Evolutionary conservation across 2,797 vertebrate species (phyloP).

Genomic region (Helicolenus hilgendorfi): DNA sequence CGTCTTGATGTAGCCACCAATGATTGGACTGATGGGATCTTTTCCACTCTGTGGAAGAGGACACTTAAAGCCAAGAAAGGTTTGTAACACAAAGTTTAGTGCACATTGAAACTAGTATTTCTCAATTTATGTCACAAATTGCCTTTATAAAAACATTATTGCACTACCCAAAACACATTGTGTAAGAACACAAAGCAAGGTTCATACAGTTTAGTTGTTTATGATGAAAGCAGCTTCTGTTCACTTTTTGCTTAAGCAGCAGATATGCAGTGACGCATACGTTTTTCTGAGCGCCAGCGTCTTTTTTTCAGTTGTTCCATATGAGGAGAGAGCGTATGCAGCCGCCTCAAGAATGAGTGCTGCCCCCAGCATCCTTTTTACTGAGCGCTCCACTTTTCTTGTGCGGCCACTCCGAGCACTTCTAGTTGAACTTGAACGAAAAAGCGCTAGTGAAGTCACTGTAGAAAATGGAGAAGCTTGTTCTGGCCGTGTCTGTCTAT

Average conservation of each 20-base stretch:
- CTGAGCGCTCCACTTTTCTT: too few relatives aligned
- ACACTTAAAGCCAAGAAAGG: slow-evolving; percentile 95
- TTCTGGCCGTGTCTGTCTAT: too few relatives aligned
- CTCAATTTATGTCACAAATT: neutral
- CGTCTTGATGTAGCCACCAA: slow-evolving; percentile 95
- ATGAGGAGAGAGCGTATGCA: too few relatives aligned
- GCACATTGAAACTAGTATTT: neutral
- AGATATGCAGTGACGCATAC: neutral
- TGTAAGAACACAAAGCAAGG: neutral
- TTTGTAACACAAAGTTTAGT: slow-evolving; percentile 31
- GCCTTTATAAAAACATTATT: neutral
- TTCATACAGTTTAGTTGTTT: neutral
- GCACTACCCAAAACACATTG: neutral
- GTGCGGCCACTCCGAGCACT: too few relatives aligned
- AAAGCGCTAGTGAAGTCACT: too few relatives aligned
- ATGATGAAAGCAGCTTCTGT: neutral
- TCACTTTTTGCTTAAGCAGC: neutral
- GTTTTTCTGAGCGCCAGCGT: too few relatives aligned
- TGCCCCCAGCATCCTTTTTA: too few relatives aligned
- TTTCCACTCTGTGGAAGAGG: slow-evolving; percentile 96
- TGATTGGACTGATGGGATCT: slow-evolving; percentile 98
- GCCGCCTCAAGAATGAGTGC: too few relatives aligned
- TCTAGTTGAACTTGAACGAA: too few relatives aligned
- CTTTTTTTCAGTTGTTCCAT: too few relatives aligned
- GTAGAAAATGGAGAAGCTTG: too few relatives aligned